Evolutionary conservation across 1,140 invertebrate species (phyloP), one percentile per base, ranked within the genome.

Genomic region (Ptiloglossa arizonensis): DNA sequence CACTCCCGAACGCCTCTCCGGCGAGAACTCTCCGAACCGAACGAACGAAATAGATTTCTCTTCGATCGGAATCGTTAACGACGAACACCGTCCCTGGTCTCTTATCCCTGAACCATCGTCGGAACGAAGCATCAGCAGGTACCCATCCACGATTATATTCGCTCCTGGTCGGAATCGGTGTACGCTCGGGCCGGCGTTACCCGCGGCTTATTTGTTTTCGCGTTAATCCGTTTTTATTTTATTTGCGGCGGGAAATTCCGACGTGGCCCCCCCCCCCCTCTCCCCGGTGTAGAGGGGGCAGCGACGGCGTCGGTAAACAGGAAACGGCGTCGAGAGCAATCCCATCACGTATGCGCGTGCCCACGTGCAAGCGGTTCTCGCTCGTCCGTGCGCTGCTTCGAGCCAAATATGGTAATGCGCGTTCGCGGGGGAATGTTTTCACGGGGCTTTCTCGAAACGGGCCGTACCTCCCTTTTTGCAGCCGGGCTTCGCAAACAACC

Each of bases 371-470:
- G 80, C 81, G 75, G n/a, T n/a, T n/a, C n/a, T 38, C 57, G 29
- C 35, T n/a, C 77, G 77, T 77, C 72, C 78, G 77, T 84, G 72
- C 78, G 69, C 71, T 76, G 78, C 75, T 71, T 64, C 64, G 63
- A 70, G 74, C 72, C 59, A 79, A 87, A 87, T 87, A 87, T 88
- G 87, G 84, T 88, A 88, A 88, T 88, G 75, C 69, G 76, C 77
- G 82, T 81, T 35, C 6, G 83, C 80, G 44, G 56, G 60, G 74
- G 80, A 86, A 86, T 82, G 84, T 88, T 87, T 87, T 88, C 86
- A 76, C 68, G 69, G 59, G 81, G 79, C 48, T 81, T 79, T 64
- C 80, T 67, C 83, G 73, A 81, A 84, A 81, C 56, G 46, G 60
- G 68, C 54, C 9, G 19, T n/a, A n/a, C 44, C 63, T 52, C 50